Evolutionary conservation across 2,888 invertebrate species (phyloP), one percentile per base, ranked within the genome.

Genomic region (Scaptomyza caliginosa): DNA sequence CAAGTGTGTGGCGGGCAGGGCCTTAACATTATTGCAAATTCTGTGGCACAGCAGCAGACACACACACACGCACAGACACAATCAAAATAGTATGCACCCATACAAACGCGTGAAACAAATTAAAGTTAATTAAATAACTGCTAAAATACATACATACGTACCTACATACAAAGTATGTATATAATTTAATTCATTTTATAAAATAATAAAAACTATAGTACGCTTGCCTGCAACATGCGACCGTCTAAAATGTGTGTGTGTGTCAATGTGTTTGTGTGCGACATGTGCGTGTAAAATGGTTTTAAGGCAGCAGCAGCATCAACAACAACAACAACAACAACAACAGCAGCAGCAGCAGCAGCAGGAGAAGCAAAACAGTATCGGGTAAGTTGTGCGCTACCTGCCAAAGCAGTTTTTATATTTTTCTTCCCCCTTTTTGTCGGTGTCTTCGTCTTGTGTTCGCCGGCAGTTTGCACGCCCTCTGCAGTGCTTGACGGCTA

Each of bases 91-190:
- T 65, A 63, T 64, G 77, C 82, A 71, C 79, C 71, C 84, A 85
- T 79, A 85, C 86, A 73, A 77, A 56, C 56, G 69, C 71, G 74
- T 48, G 46, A 57, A 67, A 60, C 73, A 86, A 84, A 84, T 79
- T 84, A 77, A 79, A 86, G 77, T 84, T 86, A 86, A 84, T 84
- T 84, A 86, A 79, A 63, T 65, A 67, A 66, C 56, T 70, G 76
- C 63, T 77, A 50, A 70, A 74, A 48, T 38, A 34, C 13, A 43
- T 43, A 34, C 10, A n/a, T 32, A 28, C 21, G 24, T 13, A 28
- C 16, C 16, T 32, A 52, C 48, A 52, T 46, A 57, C 43, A 49
- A 40, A 21, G 23, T 39, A 40, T 43, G 24, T 52, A 42, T 55
- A 60, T 69, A 67, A 73, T 74, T 77, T 76, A 81, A 81, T 73